Evolutionary conservation across 2,113 vertebrate species (phyloP).

Genomic region (Procavia capensis): DNA sequence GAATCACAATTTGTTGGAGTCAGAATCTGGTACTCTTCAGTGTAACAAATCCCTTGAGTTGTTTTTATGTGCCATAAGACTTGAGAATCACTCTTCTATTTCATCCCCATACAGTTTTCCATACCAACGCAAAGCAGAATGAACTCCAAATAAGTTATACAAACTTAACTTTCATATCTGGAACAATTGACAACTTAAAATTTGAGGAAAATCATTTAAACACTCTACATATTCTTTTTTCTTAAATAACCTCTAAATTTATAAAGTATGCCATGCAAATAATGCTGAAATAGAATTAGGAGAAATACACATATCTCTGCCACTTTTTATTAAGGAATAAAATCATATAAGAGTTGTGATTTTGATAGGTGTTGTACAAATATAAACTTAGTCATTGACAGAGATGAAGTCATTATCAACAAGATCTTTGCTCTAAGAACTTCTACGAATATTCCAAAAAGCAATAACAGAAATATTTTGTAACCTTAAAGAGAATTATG

Average conservation of each 20-base stretch:
- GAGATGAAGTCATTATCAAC: background rate
- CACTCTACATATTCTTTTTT: background rate
- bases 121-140: slow-evolving; percentile 25
- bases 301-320: background rate
- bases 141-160: slow-evolving; percentile 46
- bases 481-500: slow-evolving; percentile 10
- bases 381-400: background rate
- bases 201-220: background rate
- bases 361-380: slow-evolving; percentile 12
- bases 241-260: background rate
- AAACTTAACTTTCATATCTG: background rate
- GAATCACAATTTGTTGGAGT: slow-evolving; percentile 11
- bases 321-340: slow-evolving; percentile 11
- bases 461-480: background rate
- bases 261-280: background rate
- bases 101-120: background rate
- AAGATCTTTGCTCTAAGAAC: background rate
- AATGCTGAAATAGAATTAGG: slow-evolving; percentile 24
- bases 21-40: background rate
- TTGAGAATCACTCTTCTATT: slow-evolving; percentile 5
- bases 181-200: background rate
- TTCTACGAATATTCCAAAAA: background rate
- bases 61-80: background rate
- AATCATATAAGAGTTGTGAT: slow-evolving; percentile 39
- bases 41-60: background rate